Percentiles rank a stretch among this genome's conserved stretches.
These are phyloP conservation scores for Euura lappo DNA, from an alignment of 1,140 invertebrate genomes.

Conservation along the genomic window DNA sequence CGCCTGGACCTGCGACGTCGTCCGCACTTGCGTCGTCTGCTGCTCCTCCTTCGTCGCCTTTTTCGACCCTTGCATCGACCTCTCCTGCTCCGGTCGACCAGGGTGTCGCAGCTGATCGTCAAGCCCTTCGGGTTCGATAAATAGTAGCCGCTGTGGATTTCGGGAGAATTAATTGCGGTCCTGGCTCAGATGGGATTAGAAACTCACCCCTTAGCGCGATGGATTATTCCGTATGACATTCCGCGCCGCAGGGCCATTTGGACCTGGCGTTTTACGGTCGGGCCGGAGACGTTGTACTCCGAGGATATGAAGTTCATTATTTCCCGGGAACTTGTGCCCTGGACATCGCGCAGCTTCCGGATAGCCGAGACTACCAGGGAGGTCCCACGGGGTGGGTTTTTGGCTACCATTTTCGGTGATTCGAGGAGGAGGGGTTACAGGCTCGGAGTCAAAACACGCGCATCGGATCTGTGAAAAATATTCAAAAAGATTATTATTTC, in stretches of 20 bases:
- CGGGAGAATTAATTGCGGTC: not conserved
- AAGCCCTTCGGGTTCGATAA: not conserved
- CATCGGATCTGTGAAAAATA: not conserved
- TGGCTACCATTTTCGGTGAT: not conserved
- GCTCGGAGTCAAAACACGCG: not conserved
- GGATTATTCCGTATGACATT: conserved; percentile 39
- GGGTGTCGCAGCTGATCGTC: not conserved
- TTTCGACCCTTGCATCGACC: not conserved
- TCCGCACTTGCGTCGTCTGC: not conserved
- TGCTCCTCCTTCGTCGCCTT: not conserved
- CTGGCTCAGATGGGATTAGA: not conserved
- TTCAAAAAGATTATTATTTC: not conserved
- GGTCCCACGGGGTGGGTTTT: conserved; percentile 42
- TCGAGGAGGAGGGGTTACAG: not conserved
- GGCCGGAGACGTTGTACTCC: conserved; percentile 42
- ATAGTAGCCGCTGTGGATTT: conserved; percentile 1
- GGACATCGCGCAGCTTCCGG: conserved; percentile 43
- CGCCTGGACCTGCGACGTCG: not conserved
- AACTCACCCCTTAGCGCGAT: conserved; percentile 1
- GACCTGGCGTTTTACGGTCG: conserved; percentile 41
- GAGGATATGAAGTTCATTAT: conserved; percentile 52
- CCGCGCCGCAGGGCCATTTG: conserved; percentile 45
- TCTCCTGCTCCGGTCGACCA: not conserved
- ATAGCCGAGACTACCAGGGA: conserved; percentile 51
- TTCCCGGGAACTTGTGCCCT: conserved; percentile 50